Evolutionary conservation across 2,797 vertebrate species (phyloP), one percentile per base, ranked within the genome.

Genomic region (Tapera naevia): DNA sequence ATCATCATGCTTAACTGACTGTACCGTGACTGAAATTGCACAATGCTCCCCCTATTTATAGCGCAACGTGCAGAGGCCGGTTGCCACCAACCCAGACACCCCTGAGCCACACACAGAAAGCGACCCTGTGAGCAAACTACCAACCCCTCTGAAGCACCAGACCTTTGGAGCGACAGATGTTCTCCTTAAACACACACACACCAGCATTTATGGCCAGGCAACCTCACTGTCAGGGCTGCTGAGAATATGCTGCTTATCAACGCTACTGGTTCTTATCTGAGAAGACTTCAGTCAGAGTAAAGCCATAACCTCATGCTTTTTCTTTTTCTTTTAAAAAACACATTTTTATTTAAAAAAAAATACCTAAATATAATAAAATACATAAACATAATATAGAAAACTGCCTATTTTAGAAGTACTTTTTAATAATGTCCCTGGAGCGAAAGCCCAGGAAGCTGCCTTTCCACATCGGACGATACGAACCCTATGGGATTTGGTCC

Each of bases 1-100:
- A 96, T 79, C 76, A 54, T 84, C 94, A 93, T 33, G 71, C 50
- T 61, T 80, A 86, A 94, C 89, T 94, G 91, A 96, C 95, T 88
- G 43, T 57, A 57, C 45, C 43, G 48, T 67, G 73, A 86, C 81
- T 94, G 94, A 94, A 90, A 69, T 60, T 51, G 75, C 80, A 89
- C 72, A 82, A 66, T 37, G 66, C 48, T 73, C 18, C 30, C 2
- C 3, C 80, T 94, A 71, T 87, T 94, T 94, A 86, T 85, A 92
- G 92, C 72, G 11, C 18, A 50, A 79, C 76, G 53, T 54, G 75
- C 50, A 71, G 56, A 75, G 56, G 30, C 73, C 13, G 65, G 54
- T 48, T 48, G 53, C 37, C 58, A 74, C 22, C 54, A 82, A 80
- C 14, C 69, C 50, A 19, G 85, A 32, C 76, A 62, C 28, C 73